Base-by-base conservation (phyloP, 2,113 vertebrate genomes). In the Toxostoma redivivum region DNA sequence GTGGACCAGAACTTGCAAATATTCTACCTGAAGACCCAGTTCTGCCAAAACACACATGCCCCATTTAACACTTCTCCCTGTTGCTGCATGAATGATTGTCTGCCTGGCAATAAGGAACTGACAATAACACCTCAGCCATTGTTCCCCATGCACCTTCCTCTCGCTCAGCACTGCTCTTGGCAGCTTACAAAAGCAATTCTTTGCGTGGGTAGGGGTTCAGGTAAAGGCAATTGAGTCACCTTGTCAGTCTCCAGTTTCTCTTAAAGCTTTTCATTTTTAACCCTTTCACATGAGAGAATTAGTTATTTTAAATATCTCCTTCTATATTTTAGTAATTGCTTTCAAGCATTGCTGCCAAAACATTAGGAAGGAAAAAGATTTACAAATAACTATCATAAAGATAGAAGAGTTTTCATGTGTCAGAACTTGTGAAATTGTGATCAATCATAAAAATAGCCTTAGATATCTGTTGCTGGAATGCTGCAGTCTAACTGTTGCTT, bases 301-400 rank as follows among this genome's bases (percentile, higher is more conserved):
- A 24, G 11, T 67, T 61, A 74, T 90, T 74, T 57, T 79, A 90
- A 65, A 50, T 47, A 77, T 30, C 35, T 82, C 27, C 45, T 56
- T 72, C 35, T 66, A 45, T 38, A 21, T 79, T 95, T 86, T 28
- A 74, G 51, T 57, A 85, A 86, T 60, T 90, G 80, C 83, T 83
- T 83, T 61, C 47, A 72, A 76, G 35, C 33, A 78, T 42, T 69
- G 77, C 57, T 76, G 74, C 28, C 57, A 42, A 35, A 76, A 88
- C 1, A 2, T 42, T 44, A 80, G 22, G 48, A 73, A 92, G 48
- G 40, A 73, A 66, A 69, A 90, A 54, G 27, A 81, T 69, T 83
- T 83, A 86, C 89, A 94, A 90, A 87, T 81, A 90, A 81, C 80
- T 85, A 56, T 27, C 35, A 82, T 48, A 97, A 96, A 92, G 90